Evolutionary conservation across 2,888 invertebrate genomes (phyloP).

Genomic region (Leptura quadrifasciata): DNA sequence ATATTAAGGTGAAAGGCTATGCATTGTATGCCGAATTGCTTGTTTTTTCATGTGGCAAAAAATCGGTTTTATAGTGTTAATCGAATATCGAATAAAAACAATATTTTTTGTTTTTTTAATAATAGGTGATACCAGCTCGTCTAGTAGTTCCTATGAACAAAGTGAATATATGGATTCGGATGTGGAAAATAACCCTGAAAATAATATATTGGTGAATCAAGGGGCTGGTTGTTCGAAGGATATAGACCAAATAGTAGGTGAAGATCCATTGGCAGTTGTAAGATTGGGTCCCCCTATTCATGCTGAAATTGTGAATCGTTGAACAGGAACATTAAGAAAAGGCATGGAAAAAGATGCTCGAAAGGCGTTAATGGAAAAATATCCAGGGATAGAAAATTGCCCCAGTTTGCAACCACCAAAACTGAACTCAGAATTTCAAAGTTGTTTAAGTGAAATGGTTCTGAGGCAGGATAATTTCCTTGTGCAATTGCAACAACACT

Average conservation of each 20-base stretch:
- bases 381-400: conserved; percentile 37
- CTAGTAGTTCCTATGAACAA: background rate
- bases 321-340: conserved; percentile 12
- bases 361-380: conserved; percentile 33
- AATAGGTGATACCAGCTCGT: background rate
- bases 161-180: background rate
- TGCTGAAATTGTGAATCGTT: conserved; percentile 29
- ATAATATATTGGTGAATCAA: background rate
- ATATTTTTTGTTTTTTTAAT: background rate
- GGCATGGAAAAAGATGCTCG: conserved; percentile 17
- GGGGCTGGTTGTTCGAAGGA: background rate
- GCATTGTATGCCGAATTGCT: too few relatives aligned
- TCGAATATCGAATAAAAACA: too few relatives aligned
- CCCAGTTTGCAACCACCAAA: conserved; percentile 33
- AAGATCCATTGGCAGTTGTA: background rate
- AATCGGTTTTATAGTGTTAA: too few relatives aligned
- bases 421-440: conserved; percentile 29
- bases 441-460: conserved; percentile 14
- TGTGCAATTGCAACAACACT: conserved; percentile 35
- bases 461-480: conserved; percentile 40
- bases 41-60: too few relatives aligned
- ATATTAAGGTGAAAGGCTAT: too few relatives aligned
- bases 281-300: conserved; percentile 8
- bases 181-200: background rate
- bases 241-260: background rate